A percentile compares a stretch with the other conserved stretches of the same genome.
phyloP scores from a whole-genome alignment of 2,797 vertebrate species.

The Anniella stebbinsi region DNA sequence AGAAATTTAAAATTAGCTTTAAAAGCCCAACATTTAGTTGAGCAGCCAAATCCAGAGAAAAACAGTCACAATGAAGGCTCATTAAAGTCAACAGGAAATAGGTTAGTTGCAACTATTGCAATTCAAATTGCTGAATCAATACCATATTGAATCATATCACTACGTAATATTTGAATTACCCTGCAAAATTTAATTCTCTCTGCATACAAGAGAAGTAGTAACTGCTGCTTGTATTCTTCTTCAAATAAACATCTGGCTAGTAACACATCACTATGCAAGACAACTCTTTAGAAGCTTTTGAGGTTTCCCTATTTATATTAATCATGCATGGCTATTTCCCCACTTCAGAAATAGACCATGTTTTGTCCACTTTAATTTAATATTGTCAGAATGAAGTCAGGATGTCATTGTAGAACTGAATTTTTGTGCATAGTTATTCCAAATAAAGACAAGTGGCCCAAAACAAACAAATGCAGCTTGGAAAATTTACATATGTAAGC shows the following conservation, averaged over 20 bases:
- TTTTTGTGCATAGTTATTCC: constrained; percentile 2
- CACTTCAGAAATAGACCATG: not conserved
- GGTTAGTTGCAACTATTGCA: not conserved
- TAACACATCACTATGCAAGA: not conserved
- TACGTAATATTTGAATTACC: not conserved
- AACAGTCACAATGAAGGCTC: not conserved
- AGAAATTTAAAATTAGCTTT: not conserved
- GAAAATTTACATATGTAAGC: no score
- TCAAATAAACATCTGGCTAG: not conserved
- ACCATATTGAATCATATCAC: not conserved
- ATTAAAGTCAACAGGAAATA: not conserved
- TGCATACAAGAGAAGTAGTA: not conserved
- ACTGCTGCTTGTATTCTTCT: not conserved
- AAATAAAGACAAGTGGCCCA: constrained; percentile 36
- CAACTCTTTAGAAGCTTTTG: not conserved
- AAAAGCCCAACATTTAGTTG: not conserved
- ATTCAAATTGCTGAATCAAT: not conserved
- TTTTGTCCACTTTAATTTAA: constrained; percentile 38
- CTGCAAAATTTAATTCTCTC: not conserved
- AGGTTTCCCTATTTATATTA: constrained; percentile 23
- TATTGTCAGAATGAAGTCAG: constrained; percentile 28
- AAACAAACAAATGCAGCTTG: not conserved
- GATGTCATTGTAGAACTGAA: not conserved
- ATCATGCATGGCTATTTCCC: not conserved
- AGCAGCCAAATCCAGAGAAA: not conserved